Base-by-base conservation (phyloP, 2,113 vertebrate genomes). In the Monopterus albus region DNA sequence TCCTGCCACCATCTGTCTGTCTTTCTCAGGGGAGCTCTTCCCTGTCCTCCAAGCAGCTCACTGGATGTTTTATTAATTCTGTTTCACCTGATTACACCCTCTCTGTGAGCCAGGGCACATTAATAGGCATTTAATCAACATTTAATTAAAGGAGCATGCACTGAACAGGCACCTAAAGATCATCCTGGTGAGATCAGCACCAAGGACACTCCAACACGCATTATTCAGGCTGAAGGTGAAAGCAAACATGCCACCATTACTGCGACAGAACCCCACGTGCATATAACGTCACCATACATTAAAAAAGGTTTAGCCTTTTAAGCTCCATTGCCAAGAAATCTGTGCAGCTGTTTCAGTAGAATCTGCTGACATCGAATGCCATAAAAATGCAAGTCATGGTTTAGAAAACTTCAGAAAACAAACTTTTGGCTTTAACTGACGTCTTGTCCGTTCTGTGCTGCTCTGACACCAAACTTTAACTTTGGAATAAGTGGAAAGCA, bases 51-150 rank as follows among this genome's bases (percentile, higher is more conserved):
- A 72, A 79, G 75, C 70, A 52, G 68, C 9, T 49, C 50, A 36
- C 78, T 78, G 79, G 64, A 90, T 89, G 85, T 85, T 91, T 92
- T 90, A 93, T 91, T 93, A 92, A 94, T 91, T 91, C 80, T 28
- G 76, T 87, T 91, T 88, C 81, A 89, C 89, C 90, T 92, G 91
- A 94, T 94, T 92, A 91, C 82, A 69, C 81, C 74, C 67, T 21
- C 82, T 70, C 84, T 81, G 68, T 58, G 68, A 85, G 75, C 79
- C 86, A 72, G 77, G 38, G 61, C 50, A 57, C 88, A 93, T 91
- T 88, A 92, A 92, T 89, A 92, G 91, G 77, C 91, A 93, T 93
- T 93, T 94, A 89, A 93, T 92, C 81, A 90, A 69, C 9, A n/a
- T 90, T 90, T 89, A 77, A 91, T 88, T 83, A 77, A 36, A 38